These are phyloP conservation scores for Paracentrotus lividus DNA, from an alignment of 53 echinoderm and acorn worm genomes.

Conservation along the genomic window DNA sequence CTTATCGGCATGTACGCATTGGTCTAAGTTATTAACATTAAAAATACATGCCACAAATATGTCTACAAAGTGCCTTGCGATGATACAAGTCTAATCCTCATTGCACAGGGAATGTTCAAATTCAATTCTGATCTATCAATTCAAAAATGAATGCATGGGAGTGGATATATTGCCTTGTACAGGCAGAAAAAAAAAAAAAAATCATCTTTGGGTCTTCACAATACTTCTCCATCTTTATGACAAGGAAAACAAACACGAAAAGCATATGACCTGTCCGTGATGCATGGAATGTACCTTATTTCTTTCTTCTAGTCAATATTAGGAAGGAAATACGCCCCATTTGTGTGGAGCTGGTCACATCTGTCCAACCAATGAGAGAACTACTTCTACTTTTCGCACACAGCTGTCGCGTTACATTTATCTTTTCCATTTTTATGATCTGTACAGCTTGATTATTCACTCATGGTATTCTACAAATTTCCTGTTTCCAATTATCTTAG, in stretches of 20 bases:
- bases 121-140: neutral
- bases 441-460: constrained; percentile 63
- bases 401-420: constrained; percentile 68
- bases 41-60: neutral
- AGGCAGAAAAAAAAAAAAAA: neutral
- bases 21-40: neutral
- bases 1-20: neutral
- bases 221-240: neutral
- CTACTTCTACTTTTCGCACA: constrained; percentile 68
- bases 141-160: neutral
- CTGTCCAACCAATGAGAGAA: constrained; percentile 71
- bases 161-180: neutral
- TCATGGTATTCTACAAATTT: constrained; percentile 52
- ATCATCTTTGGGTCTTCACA: neutral
- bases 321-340: constrained; percentile 34
- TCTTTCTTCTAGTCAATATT: neutral
- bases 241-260: neutral
- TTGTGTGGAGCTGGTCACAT: constrained; percentile 61
- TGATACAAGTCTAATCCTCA: neutral
- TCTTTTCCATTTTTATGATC: constrained; percentile 59
- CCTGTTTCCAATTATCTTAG: constrained; percentile 40
- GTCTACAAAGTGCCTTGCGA: neutral
- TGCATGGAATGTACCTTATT: constrained; percentile 23
- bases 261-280: neutral
- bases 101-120: constrained; percentile 33